Evolutionary conservation across 2,888 invertebrate genomes (phyloP).

Genomic region (Melinaea menophilus): DNA sequence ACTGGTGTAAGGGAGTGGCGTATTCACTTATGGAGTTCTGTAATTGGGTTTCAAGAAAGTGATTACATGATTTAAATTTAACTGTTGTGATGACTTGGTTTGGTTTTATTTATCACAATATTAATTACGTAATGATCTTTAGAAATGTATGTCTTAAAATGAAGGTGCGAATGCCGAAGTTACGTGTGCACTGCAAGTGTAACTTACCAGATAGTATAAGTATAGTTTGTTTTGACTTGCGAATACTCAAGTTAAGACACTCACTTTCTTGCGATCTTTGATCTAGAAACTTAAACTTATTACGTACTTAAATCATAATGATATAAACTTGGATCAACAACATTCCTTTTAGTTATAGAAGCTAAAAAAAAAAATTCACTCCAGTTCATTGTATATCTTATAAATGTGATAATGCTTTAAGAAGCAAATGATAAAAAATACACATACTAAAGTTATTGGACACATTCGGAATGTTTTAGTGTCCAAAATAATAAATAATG

Average conservation of each 20-base stretch:
- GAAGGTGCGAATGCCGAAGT: constrained; percentile 14
- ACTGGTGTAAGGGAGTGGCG: constrained; percentile 23
- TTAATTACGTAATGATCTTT: constrained; percentile 23
- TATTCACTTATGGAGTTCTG: constrained; percentile 22
- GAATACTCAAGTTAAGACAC: neutral
- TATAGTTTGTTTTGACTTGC: constrained; percentile 21
- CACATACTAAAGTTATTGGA: no score
- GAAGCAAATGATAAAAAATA: no score
- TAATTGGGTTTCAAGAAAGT: constrained; percentile 29
- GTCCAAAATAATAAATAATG: neutral
- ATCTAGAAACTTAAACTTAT: neutral
- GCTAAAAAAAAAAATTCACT: no score
- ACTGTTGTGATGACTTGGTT: constrained; percentile 12
- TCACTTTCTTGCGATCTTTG: neutral
- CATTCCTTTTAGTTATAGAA: no score
- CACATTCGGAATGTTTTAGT: neutral
- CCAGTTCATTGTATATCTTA: no score
- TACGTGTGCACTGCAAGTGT: constrained; percentile 13
- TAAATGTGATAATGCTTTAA: no score
- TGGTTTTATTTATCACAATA: constrained; percentile 22
- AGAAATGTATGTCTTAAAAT: constrained; percentile 14
- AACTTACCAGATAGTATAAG: constrained; percentile 14
- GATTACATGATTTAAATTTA: constrained; percentile 28
- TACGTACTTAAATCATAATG: no score
- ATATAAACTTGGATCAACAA: no score